Evolutionary conservation across 35 echinoderm and acorn worm species (phyloP).

Genomic region (Ophioderma brevispina): DNA sequence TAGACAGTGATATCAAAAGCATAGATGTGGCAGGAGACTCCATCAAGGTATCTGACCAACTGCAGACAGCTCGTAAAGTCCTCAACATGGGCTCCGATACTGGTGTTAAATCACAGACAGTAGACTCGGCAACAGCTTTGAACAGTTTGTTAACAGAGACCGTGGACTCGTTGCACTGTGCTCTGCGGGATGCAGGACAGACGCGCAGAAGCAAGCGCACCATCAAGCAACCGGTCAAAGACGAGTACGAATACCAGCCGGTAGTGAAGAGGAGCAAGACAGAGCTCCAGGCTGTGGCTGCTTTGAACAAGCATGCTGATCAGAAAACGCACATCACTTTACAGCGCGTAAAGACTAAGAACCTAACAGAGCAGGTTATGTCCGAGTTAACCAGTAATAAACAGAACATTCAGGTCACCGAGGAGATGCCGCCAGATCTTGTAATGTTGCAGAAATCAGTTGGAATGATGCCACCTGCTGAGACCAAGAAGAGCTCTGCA

Average conservation of each 20-base stretch:
- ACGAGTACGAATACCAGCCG: constrained; percentile 63
- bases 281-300: not conserved
- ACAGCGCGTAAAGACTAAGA: not conserved
- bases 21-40: not conserved
- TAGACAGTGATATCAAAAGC: not conserved
- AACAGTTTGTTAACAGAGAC: constrained; percentile 4
- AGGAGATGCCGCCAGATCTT: not conserved
- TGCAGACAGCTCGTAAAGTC: not conserved
- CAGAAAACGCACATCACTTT: not conserved
- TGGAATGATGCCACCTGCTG: not conserved
- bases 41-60: not conserved
- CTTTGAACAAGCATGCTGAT: not conserved
- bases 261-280: constrained; percentile 41
- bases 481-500: not conserved
- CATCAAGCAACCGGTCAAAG: constrained; percentile 40
- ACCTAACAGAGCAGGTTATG: not conserved
- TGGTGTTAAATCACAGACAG: not conserved
- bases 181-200: not conserved
- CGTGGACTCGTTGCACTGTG: not conserved
- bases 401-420: not conserved
- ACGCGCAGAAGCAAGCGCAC: constrained; percentile 45
- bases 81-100: not conserved
- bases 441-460: not conserved
- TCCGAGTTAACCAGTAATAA: not conserved
- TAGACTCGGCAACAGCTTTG: not conserved